Base-by-base conservation (phyloP, 2,888 invertebrate species). In the Neoitamus cyanurus region DNA sequence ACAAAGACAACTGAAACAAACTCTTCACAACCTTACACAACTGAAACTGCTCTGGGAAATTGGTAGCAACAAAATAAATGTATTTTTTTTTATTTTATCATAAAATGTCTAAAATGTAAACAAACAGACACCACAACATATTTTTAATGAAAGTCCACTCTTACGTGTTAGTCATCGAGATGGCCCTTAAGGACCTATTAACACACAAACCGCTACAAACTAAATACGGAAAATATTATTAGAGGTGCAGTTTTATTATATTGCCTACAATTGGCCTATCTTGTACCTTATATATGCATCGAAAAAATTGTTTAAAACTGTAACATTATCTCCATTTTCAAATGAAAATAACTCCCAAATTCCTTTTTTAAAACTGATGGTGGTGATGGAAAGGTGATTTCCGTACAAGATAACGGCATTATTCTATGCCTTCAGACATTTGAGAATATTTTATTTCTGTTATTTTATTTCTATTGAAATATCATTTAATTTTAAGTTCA, bases 81-180 rank as follows among this genome's bases (percentile, higher is more conserved):
- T 58, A 25, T 1, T 58, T 58, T 34, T 34, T n/a, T 36, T 42
- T 42, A 42, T n/a, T 42, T 42, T 42, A 42, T n/a, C 42, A 3
- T 1, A 15, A 42, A 15, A 7, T 15, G 20, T 58, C 58, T 58
- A 78, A 77, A 78, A 78, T 78, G 13, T 31, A 78, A 30, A 77
- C 28, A 48, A 48, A 48, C 58, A 58, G 58, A 30, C 70, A 31
- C 30, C 30, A 82, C 36, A 68, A 68, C 82, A 82, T 37, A 34
- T 37, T 69, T 69, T 69, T 82, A 68, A 82, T 82, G 69, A 82
- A 82, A 69, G 6, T 30, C 28, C 69, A 82, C 69, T 69, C 69
- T 82, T 69, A 69, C 69, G 34, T 69, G 28, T 31, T 58, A 48
- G 13, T 31, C 31, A 34, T 31, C 37, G 20, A 58, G 20, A 58